Evolutionary conservation across 2,888 invertebrate genomes (phyloP).

Genomic region (Allolobophora icterica): DNA sequence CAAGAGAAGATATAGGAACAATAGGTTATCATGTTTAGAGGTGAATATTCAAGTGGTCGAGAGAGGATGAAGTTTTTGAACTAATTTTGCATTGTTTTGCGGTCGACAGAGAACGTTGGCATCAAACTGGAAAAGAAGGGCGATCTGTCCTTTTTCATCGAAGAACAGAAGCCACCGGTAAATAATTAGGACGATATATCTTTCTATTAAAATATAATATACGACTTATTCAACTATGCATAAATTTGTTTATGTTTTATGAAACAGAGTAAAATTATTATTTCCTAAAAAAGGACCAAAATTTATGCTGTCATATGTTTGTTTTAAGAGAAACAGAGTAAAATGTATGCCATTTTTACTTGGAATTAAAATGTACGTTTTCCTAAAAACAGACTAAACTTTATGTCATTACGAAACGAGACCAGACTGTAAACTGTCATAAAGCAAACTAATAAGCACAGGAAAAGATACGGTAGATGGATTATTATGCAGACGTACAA

Average conservation of each 20-base stretch:
- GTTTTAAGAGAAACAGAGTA: too few relatives aligned
- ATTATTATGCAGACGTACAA: background rate
- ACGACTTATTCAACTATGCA: background rate
- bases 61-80: background rate
- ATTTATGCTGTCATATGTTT: too few relatives aligned
- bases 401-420: too few relatives aligned
- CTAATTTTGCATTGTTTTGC: background rate
- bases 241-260: too few relatives aligned
- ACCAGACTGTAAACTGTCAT: background rate
- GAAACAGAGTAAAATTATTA: too few relatives aligned
- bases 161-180: conserved; percentile 34
- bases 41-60: too few relatives aligned
- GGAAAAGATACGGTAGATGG: background rate
- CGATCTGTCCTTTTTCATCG: conserved; percentile 36
- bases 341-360: too few relatives aligned
- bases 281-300: too few relatives aligned
- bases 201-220: background rate
- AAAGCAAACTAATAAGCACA: background rate
- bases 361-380: too few relatives aligned
- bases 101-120: conserved; percentile 24
- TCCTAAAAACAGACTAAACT: too few relatives aligned
- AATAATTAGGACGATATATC: background rate
- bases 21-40: too few relatives aligned
- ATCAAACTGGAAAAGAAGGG: conserved; percentile 32
- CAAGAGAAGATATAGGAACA: too few relatives aligned